Conservation (phyloP, 2,888 invertebrate species). For the Brenthis hecate region DNA sequence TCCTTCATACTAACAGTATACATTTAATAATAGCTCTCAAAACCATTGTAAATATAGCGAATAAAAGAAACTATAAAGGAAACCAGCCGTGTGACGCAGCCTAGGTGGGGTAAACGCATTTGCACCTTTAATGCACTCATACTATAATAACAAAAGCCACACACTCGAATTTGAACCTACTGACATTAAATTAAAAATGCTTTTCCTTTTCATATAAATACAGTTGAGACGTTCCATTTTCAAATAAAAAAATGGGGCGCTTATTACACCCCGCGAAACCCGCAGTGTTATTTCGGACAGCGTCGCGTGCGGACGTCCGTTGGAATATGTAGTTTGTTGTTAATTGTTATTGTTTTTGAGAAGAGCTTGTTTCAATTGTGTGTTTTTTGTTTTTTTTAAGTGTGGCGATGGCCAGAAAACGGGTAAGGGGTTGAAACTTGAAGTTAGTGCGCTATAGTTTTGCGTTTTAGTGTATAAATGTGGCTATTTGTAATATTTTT, state of each 20-base stretch:
- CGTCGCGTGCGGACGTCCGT: conserved; percentile 49
- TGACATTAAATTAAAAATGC: conserved; percentile 39
- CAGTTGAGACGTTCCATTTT: conserved; percentile 51
- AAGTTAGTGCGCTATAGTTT: conserved; percentile 26
- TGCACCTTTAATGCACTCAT: conserved; percentile 43
- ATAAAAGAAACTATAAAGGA: conserved; percentile 36
- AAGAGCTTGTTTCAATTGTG: conserved; percentile 10
- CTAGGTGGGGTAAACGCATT: conserved; percentile 54
- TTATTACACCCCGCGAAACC: conserved; percentile 52
- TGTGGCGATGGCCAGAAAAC: conserved; percentile 70
- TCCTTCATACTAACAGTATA: background rate
- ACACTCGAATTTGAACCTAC: conserved; percentile 41
- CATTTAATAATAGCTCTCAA: conserved; percentile 29
- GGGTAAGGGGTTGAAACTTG: conserved; percentile 69
- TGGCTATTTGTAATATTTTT: conserved; percentile 9
- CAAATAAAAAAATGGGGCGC: conserved; percentile 60
- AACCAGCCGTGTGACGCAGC: conserved; percentile 39
- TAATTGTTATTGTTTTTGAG: conserved; percentile 39
- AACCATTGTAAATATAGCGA: conserved; percentile 27
- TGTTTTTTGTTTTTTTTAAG: conserved; percentile 38
- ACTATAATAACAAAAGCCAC: conserved; percentile 2
- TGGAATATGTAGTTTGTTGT: conserved; percentile 44
- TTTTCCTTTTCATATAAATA: conserved; percentile 39
- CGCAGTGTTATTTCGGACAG: conserved; percentile 56
- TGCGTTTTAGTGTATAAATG: conserved; percentile 12